phyloP scores from a whole-genome alignment of 2,113 vertebrate genomes.

The Microcebus lehilahytsara region DNA sequence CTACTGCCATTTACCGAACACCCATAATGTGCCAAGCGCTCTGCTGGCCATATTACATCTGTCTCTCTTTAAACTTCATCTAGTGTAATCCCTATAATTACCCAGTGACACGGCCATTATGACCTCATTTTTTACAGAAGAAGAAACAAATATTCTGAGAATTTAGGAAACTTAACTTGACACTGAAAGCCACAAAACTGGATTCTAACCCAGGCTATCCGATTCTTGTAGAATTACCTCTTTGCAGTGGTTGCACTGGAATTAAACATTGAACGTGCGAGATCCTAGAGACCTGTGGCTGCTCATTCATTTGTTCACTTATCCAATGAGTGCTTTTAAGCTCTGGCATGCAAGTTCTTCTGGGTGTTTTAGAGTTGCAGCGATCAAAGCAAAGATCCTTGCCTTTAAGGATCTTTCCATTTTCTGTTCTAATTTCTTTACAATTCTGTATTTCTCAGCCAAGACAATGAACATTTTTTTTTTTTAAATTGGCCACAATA shows the following conservation, averaged over 20 bases:
- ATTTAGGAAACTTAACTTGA: not conserved
- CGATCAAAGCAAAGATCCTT: not conserved
- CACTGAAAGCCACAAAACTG: not conserved
- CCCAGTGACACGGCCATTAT: not conserved
- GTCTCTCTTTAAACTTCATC: not conserved
- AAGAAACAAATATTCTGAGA: not conserved
- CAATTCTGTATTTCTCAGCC: not conserved
- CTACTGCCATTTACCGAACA: not conserved
- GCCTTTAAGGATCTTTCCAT: too few relatives aligned
- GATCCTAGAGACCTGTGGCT: not conserved
- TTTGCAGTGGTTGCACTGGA: not conserved
- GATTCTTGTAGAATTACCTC: not conserved
- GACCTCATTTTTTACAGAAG: not conserved
- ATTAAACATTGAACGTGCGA: not conserved
- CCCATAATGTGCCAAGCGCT: not conserved
- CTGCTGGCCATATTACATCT: not conserved
- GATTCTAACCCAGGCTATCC: not conserved
- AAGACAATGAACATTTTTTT: not conserved
- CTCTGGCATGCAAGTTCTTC: rapidly evolving
- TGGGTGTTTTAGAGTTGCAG: not conserved
- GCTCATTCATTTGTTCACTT: not conserved
- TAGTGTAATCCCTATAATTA: not conserved
- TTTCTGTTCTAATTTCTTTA: not conserved
- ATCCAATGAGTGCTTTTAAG: not conserved
- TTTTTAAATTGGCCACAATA: not conserved